These are phyloP conservation scores for Coturnix japonica DNA, from an alignment of 2,113 vertebrate species.

Conservation along the genomic window DNA sequence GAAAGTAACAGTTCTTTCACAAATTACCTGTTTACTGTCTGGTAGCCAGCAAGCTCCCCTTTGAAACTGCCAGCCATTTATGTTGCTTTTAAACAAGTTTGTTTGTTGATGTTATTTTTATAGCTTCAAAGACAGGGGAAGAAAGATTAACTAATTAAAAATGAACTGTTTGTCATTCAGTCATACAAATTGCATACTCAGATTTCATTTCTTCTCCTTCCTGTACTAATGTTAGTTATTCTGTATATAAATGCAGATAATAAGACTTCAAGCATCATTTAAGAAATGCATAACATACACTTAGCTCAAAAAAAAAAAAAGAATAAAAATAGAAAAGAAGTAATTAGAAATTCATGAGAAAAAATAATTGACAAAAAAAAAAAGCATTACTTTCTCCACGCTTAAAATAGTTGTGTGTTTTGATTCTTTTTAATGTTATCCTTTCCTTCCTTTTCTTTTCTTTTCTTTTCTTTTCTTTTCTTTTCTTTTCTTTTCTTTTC, in stretches of 20 bases:
- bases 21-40: slow-evolving; percentile 77
- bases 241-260: not conserved
- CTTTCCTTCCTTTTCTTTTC: not conserved
- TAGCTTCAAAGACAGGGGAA: slow-evolving; percentile 17
- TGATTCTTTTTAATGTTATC: not conserved
- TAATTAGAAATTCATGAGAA: not conserved
- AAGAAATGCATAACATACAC: not conserved
- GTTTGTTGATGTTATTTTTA: slow-evolving; percentile 42
- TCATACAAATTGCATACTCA: not conserved
- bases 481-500: not conserved
- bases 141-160: slow-evolving; percentile 55
- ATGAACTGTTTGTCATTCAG: slow-evolving; percentile 40
- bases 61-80: slow-evolving; percentile 61
- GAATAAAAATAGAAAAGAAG: not conserved
- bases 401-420: not conserved
- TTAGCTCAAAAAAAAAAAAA: not conserved
- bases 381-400: not conserved
- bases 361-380: not conserved
- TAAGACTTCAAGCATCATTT: slow-evolving; percentile 33
- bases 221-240: not conserved
- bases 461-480: not conserved
- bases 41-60: slow-evolving; percentile 52
- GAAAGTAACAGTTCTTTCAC: slow-evolving; percentile 66
- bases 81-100: slow-evolving; percentile 40
- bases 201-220: not conserved